phyloP scores from a whole-genome alignment of 2,113 vertebrate species.

The Lophochroa leadbeateri region DNA sequence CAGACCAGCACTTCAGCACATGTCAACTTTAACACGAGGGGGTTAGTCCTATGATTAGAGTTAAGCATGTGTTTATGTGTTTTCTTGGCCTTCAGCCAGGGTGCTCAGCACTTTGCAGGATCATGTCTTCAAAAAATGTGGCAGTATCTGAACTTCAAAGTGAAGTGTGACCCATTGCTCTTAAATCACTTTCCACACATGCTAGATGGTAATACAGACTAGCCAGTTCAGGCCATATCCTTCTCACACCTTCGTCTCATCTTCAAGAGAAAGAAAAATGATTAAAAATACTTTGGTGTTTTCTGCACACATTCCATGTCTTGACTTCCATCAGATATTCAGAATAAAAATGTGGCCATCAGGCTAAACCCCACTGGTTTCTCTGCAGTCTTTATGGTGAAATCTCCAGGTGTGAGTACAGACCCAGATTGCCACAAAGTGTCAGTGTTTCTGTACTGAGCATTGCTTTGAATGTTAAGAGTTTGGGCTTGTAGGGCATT shows the following conservation, averaged over 20 bases:
- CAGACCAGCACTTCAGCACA: conserved; percentile 48
- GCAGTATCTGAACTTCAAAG: conserved; percentile 51
- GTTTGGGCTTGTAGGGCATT: not conserved
- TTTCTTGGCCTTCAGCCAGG: conserved; percentile 41
- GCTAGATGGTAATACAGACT: not conserved
- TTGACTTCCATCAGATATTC: not conserved
- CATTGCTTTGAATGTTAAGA: conserved; percentile 41
- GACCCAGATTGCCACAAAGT: not conserved
- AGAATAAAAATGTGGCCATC: conserved; percentile 4
- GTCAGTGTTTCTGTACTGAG: not conserved
- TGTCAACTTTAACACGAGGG: conserved; percentile 41
- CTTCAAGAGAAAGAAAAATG: conserved; percentile 4
- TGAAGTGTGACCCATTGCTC: conserved; percentile 21
- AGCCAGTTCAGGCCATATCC: not conserved
- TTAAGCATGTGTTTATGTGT: conserved; percentile 61
- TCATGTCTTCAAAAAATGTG: conserved; percentile 9
- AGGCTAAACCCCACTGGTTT: not conserved
- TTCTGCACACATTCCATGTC: not conserved
- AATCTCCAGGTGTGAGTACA: not conserved
- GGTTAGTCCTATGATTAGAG: conserved; percentile 41
- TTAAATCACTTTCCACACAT: conserved; percentile 44
- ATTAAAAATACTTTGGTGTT: not conserved
- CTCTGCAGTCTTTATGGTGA: not conserved
- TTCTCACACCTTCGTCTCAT: conserved; percentile 8
- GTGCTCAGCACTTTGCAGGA: conserved; percentile 23